These are phyloP conservation scores for Brachyhypopomus gauderio DNA, from an alignment of 2,113 vertebrate species.

Conservation along the genomic window DNA sequence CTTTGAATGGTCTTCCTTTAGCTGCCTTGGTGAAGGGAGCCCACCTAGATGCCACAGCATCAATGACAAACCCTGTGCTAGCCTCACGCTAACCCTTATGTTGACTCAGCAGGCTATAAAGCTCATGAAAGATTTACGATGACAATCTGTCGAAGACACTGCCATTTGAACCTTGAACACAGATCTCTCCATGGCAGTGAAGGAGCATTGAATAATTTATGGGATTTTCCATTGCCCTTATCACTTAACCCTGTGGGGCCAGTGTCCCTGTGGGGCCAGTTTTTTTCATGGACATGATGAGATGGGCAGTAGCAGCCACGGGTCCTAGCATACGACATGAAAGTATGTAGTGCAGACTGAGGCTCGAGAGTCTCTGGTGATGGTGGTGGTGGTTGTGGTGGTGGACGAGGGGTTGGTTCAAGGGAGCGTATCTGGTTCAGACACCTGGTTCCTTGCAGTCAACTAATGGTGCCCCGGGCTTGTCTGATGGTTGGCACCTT, in stretches of 20 bases:
- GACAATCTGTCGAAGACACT: conserved; percentile 33
- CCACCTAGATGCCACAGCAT: conserved; percentile 10
- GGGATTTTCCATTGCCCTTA: not conserved
- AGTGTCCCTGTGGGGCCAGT: not conserved
- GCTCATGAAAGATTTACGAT: conserved; percentile 37
- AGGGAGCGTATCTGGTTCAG: not conserved
- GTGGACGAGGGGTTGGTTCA: not conserved
- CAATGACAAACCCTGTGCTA: conserved; percentile 25
- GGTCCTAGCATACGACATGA: not conserved
- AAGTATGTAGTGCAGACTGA: not conserved
- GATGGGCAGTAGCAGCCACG: not conserved
- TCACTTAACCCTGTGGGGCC: not conserved
- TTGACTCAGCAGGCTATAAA: conserved; percentile 38
- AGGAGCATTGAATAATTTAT: conserved; percentile 14
- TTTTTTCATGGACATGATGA: not conserved
- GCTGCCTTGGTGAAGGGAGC: not conserved
- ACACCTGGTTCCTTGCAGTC: too few species aligned
- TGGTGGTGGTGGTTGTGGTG: not conserved
- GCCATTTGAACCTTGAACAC: conserved; percentile 33
- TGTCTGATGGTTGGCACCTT: too few species aligned
- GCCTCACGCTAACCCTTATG: not conserved
- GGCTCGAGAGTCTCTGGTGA: not conserved
- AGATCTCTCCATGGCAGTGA: not conserved
- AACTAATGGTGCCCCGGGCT: too few species aligned
- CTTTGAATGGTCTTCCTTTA: not conserved